phyloP scores from a whole-genome alignment of 2,888 invertebrate species.

The Argyra leucocephala region DNA sequence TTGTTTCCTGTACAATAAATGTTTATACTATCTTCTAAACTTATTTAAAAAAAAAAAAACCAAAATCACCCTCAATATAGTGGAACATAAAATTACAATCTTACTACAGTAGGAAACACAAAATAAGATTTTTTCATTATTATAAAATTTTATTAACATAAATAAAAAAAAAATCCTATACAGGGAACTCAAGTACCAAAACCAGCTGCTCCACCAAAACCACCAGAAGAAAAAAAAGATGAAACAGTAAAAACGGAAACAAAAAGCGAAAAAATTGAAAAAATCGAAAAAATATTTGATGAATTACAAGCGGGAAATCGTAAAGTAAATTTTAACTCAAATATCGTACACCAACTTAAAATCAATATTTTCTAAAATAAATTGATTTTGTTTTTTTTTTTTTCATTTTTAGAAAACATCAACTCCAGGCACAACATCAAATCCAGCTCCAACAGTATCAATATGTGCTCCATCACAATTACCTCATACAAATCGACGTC shows the following conservation, averaged over 20 bases:
- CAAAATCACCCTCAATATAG: too few relatives aligned
- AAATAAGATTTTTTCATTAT: too few relatives aligned
- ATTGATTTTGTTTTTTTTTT: not conserved
- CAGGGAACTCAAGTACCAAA: conserved; percentile 33
- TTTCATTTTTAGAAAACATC: conserved; percentile 2
- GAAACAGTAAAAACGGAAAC: conserved; percentile 23
- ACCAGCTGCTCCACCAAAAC: conserved; percentile 27
- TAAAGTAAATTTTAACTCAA: conserved; percentile 13
- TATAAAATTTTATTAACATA: not conserved
- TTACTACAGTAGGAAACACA: too few relatives aligned
- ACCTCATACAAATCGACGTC: not conserved
- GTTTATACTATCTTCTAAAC: too few relatives aligned
- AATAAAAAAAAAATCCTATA: not conserved
- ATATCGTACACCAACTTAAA: too few relatives aligned
- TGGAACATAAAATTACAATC: too few relatives aligned
- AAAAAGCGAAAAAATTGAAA: conserved; percentile 35
- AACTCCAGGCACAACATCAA: not conserved
- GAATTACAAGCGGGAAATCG: conserved; percentile 27
- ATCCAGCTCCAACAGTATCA: not conserved
- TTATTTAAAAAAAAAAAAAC: too few relatives aligned
- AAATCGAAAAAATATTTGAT: conserved; percentile 42
- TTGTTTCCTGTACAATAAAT: too few relatives aligned
- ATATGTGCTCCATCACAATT: not conserved
- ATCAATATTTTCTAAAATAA: not conserved
- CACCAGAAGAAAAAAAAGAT: conserved; percentile 24